Evolutionary conservation across 2,113 vertebrate genomes (phyloP), one percentile per base, ranked within the genome.

Genomic region (Siniperca chuatsi): DNA sequence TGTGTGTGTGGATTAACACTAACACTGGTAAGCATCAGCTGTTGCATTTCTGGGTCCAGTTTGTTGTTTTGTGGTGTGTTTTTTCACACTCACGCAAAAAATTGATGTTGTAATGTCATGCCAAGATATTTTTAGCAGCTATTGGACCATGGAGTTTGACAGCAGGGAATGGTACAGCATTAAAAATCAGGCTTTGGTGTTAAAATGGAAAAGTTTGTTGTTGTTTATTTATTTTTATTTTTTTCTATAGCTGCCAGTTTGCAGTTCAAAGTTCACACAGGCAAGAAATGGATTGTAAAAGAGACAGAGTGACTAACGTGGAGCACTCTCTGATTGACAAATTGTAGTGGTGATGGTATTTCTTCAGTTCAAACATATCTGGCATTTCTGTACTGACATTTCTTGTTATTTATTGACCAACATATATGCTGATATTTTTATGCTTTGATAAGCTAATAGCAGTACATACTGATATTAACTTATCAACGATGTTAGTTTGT

Each of bases 71-170:
- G 1, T 62, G n/a, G 6, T 58, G 21, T 50, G 2, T 70, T 72
- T 33, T 62, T 74, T 57, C 55, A 61, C 65, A 33, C n/a, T 67
- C n/a, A 66, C 16, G 60, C 50, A 78, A 70, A 78, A 75, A 54
- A 54, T 21, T 3, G 1, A 8, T 82, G 55, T 73, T 82, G 9
- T 66, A 37, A 78, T 37, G 18, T 77, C 42, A 76, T 29, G 33
- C 44, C n/a, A 42, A 40, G 66, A 58, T 44, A 60, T 52, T 50
- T 55, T 40, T 60, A 77, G 78, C 55, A 80, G 77, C 68, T 68
- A 50, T 40, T 73, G 23, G 54, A 72, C 18, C 42, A 35, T 62
- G 61, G 33, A 71, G 67, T 21, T 12, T 66, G 12, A 48, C 29
- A 67, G 55, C 57, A 46, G 64, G 61, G 76, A 21, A 6, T n/a